phyloP scores from a whole-genome alignment of 1,140 invertebrate genomes.

The Pseudomyrmex flavicornis region DNA sequence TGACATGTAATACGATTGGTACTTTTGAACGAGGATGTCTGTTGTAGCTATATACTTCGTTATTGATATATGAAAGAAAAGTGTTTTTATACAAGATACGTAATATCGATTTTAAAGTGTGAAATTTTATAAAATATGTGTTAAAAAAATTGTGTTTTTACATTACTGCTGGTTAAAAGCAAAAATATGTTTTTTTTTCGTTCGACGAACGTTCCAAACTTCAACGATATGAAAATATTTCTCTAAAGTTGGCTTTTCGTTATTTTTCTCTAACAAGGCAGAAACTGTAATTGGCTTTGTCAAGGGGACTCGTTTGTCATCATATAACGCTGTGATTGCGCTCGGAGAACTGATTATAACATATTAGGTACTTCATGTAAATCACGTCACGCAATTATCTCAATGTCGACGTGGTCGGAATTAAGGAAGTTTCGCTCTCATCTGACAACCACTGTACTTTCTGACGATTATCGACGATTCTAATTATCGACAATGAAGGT shows the following conservation, averaged over 20 bases:
- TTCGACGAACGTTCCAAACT: not conserved
- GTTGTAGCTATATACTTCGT: too few relatives aligned
- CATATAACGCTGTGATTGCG: slow-evolving; percentile 52
- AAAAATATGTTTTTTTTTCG: not conserved
- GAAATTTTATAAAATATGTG: too few relatives aligned
- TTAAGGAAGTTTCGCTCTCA: slow-evolving; percentile 60
- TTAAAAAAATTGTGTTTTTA: too few relatives aligned
- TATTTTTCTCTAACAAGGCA: not conserved
- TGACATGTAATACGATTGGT: too few relatives aligned
- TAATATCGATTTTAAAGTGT: too few relatives aligned
- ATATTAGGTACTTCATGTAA: slow-evolving; percentile 62
- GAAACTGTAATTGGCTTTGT: slow-evolving; percentile 28
- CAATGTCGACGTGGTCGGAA: slow-evolving; percentile 4
- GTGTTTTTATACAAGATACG: too few relatives aligned
- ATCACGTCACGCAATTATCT: slow-evolving; percentile 71
- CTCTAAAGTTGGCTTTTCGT: not conserved
- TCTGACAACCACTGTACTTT: not conserved
- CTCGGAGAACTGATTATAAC: slow-evolving; percentile 60
- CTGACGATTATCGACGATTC: not conserved
- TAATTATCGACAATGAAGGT: slow-evolving; percentile 18
- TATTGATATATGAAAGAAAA: too few relatives aligned
- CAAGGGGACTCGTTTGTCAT: slow-evolving; percentile 47
- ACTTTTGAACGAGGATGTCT: too few relatives aligned
- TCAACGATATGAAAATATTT: not conserved
- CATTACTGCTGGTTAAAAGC: too few relatives aligned